Base-by-base conservation (phyloP, 2,113 vertebrate genomes). In the Nycticebus coucang region DNA sequence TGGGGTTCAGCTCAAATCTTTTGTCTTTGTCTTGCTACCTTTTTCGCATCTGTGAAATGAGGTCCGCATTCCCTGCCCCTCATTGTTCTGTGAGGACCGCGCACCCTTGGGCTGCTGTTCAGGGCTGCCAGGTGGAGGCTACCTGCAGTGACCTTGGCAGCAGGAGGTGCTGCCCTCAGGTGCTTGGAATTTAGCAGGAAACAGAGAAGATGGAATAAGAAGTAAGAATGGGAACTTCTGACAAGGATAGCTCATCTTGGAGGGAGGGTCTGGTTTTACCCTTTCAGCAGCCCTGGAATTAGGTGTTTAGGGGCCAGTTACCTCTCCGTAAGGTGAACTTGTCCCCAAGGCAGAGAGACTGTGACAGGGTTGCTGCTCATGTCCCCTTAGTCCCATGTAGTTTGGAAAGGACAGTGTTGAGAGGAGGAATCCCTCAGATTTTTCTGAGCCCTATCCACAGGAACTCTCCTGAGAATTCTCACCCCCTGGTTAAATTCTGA, bases 361-460 rank as follows among this genome's bases (percentile, higher is more conserved):
- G 41, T 9, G 4, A 7, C 1, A 13, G 55, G 41, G 10, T 6
- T 68, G 10, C 37, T 6, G 9, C 12, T n/a, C 17, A 0, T 4
- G 59, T 59, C 11, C 35, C 35, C 15, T 2, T 66, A 64, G 71
- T 28, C 66, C 66, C 33, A 0, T 5, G 50, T 81, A 72, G 35
- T 24, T 4, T 5, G 50, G 45, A 33, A 66, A 10, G 41, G 1
- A 4, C 35, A 3, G 1, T 2, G 5, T 17, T 15, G 35, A 62
- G 30, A 77, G 21, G 37, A 53, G 64, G 71, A 30, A 26, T 35
- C 53, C n/a, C 80, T 72, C 26, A 33, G 78, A 30, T 60, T 2
- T 4, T 37, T 19, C 22, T 28, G 77, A 8, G 15, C 35, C 4
- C 0, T 37, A 45, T 35, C 15, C 9, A 0, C 0, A 5, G 57